phyloP scores from a whole-genome alignment of 1,140 invertebrate species.

The Drosophila yakuba region DNA sequence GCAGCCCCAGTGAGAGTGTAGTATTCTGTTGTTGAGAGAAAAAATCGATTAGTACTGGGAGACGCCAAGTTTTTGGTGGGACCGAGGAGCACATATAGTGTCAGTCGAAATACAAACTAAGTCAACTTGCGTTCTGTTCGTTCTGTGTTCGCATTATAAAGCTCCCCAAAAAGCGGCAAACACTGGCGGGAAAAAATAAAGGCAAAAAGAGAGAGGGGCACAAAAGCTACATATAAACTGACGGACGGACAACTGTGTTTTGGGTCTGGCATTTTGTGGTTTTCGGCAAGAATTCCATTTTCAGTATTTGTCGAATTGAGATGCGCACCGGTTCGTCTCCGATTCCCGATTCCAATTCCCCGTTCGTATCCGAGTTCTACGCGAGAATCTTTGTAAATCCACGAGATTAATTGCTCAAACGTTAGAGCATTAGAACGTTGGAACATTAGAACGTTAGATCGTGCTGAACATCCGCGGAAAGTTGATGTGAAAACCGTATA shows the following conservation, averaged over 20 bases:
- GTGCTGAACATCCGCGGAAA: slow-evolving; percentile 10
- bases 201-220: slow-evolving; percentile 16
- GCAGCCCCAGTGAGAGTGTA: slow-evolving; percentile 2
- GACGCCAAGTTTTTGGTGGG: neutral
- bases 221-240: slow-evolving; percentile 70
- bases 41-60: slow-evolving; percentile 70
- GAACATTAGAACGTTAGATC: slow-evolving; percentile 10
- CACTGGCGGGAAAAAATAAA: slow-evolving; percentile 20
- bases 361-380: slow-evolving; percentile 8
- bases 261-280: slow-evolving; percentile 73
- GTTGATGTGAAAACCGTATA: slow-evolving; percentile 48
- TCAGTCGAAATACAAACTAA: slow-evolving; percentile 53
- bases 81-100: slow-evolving; percentile 27
- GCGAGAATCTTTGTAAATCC: slow-evolving; percentile 12
- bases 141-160: slow-evolving; percentile 53
- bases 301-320: slow-evolving; percentile 84
- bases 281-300: slow-evolving; percentile 82
- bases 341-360: slow-evolving; percentile 9
- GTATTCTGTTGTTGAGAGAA: slow-evolving; percentile 9
- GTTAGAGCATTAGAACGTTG: slow-evolving; percentile 7
- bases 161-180: slow-evolving; percentile 49
- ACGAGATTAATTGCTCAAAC: slow-evolving; percentile 10
- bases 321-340: slow-evolving; percentile 73
- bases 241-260: slow-evolving; percentile 71
- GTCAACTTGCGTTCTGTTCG: slow-evolving; percentile 29